phyloP scores from a whole-genome alignment of 2,797 vertebrate genomes.

The Cossypha caffra region DNA sequence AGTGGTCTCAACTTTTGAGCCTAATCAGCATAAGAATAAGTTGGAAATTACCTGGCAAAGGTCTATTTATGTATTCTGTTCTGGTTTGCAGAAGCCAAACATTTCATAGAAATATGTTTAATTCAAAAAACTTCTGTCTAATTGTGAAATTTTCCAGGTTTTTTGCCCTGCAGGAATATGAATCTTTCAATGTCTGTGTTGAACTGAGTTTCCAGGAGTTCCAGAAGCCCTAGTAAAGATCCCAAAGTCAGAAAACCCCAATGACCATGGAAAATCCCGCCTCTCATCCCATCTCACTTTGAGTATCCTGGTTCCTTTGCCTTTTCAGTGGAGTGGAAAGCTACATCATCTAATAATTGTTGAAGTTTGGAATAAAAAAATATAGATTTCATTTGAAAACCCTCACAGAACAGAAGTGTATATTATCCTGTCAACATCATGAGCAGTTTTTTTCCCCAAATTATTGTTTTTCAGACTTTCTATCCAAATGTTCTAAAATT shows the following conservation, averaged over 20 bases:
- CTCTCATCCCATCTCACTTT: not conserved
- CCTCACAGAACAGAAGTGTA: not conserved
- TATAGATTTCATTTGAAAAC: not conserved
- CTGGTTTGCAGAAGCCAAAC: not conserved
- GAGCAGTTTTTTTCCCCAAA: not conserved
- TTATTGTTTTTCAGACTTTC: not conserved
- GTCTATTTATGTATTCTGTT: not conserved
- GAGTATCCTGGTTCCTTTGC: not conserved
- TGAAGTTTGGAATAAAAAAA: not conserved
- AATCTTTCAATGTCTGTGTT: not conserved
- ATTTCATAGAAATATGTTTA: not conserved
- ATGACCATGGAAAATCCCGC: not conserved
- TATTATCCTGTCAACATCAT: not conserved
- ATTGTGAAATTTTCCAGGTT: not conserved
- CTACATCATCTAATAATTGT: not conserved
- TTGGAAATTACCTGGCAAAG: not conserved
- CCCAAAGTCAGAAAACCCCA: fast-evolving
- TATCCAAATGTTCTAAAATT: not conserved
- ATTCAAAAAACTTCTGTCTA: not conserved
- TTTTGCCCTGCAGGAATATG: not conserved
- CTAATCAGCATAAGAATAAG: not conserved
- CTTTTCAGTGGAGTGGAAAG: not conserved
- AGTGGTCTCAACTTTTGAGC: not conserved
- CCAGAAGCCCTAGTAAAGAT: not conserved
- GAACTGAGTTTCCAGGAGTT: not conserved